Base-by-base conservation (phyloP, 2,888 invertebrate species). In the Drosophila quinaria region DNA sequence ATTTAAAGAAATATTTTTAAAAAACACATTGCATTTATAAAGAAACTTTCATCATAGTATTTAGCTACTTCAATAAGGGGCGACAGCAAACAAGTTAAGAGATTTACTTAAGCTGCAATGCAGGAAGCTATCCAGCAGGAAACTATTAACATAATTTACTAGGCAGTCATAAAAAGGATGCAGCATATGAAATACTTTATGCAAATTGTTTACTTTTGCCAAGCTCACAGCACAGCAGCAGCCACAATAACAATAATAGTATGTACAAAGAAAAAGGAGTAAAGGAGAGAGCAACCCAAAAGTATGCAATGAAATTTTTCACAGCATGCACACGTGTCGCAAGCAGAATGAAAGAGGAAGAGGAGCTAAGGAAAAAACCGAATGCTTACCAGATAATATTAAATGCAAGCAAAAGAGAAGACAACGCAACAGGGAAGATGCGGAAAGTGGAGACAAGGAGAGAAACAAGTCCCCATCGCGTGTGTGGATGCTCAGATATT, bases 141-240 rank as follows among this genome's bases (percentile, higher is more conserved):
- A 77, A 70, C 62, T 67, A 63, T 67, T 70, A 68, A 56, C 61
- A 73, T 78, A 78, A 78, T 66, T 80, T 62, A 72, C 59, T 65
- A 67, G 46, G 67, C 70, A 76, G 67, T 64, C 51, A 61, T 68
- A 70, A 66, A 81, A 62, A 55, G 50, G 47, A 75, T 63, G 63
- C 59, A 80, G 70, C 81, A 71, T 77, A 68, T 62, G 74, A 87
- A 89, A 83, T 83, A 60, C 68, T 80, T 87, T 89, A 87, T 89
- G 83, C 70, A 89, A 89, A 89, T 87, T 76, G 84, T 74, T 83
- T 76, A 62, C 75, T 70, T 65, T 70, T 46, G 64, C 69, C 47
- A 50, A 60, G 58, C 61, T 59, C 35, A 41, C 41, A 59, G 41
- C 42, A 44, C 51, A 46, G 42, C 25, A 15, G 29, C 52, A 63